Evolutionary conservation across 2,797 vertebrate genomes (phyloP), one percentile per base, ranked within the genome.

Genomic region (Peromyscus eremicus): DNA sequence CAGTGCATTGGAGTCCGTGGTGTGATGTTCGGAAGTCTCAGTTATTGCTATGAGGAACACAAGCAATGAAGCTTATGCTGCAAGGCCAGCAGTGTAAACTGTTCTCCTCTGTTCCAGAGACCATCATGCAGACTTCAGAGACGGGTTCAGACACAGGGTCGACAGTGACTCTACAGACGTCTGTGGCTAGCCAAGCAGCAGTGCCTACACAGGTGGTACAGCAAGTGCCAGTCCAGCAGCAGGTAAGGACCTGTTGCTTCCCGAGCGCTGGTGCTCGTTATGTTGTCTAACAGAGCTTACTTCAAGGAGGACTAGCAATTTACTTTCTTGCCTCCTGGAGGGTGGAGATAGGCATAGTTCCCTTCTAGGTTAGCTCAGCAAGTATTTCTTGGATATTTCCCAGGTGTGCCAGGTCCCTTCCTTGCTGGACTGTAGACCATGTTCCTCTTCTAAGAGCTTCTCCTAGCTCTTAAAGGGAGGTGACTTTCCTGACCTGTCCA

Each of bases 111-210:
- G 93, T 93, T 98, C 97, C 97, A 99, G 99, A 98, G 91, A 98
- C 98, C 98, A 98, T 98, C 94, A 99, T 99, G 99, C 99, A 99
- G 99, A 99, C 99, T 64, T 98, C 99, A 96, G 99, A 99, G 98
- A 98, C 99, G 91, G 99, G 98, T 95, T 98, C 99, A 1, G 99
- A 99, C 97, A 99, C 99, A 98, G 98, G 99, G 97, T 99, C 99
- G 0, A 99, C 99, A 97, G 99, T 99, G 98, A 99, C 99, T 98
- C 98, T 99, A 95, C 99, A 99, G 97, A 98, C 99, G 46, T 99
- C 99, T 92, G 99, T 99, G 98, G 98, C 99, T 98, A 98, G 98
- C 94, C 99, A 99, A 97, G 99, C 99, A 98, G 99, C 99, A 97
- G 99, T 99, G 98, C 99, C 99, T 96, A 99, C 99, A 3, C 99